These are phyloP conservation scores for Macrophya annulata DNA, from an alignment of 2,888 invertebrate genomes.

Conservation along the genomic window DNA sequence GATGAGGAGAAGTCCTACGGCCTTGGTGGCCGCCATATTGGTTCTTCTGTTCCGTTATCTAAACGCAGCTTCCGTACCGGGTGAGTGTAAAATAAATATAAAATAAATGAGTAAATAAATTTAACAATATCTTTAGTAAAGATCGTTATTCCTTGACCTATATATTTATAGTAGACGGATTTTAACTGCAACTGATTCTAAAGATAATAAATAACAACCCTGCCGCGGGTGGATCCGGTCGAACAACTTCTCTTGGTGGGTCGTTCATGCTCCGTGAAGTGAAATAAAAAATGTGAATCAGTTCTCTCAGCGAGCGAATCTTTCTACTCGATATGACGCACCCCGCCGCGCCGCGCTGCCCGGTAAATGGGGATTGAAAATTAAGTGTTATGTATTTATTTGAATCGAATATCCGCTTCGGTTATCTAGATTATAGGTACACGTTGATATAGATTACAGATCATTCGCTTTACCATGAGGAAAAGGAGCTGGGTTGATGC, in stretches of 20 bases:
- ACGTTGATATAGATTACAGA: not conserved
- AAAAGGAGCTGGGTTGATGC: not conserved
- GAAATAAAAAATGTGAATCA: constrained; percentile 47
- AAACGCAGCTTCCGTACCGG: constrained; percentile 69
- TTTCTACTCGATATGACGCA: constrained; percentile 44
- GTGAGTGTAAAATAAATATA: constrained; percentile 62
- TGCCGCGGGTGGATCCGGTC: not conserved
- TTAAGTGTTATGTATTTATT: constrained; percentile 49
- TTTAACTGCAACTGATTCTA: constrained; percentile 21
- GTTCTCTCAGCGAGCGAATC: constrained; percentile 40
- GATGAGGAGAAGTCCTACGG: constrained; percentile 74
- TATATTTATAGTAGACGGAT: not conserved
- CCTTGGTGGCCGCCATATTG: constrained; percentile 76
- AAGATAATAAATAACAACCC: constrained; percentile 37
- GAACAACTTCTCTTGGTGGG: constrained; percentile 14
- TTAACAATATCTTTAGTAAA: not conserved
- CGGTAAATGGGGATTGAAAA: constrained; percentile 41
- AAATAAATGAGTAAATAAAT: not conserved
- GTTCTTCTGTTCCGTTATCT: constrained; percentile 72
- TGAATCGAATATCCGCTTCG: not conserved
- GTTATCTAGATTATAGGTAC: not conserved
- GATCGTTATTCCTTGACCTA: not conserved
- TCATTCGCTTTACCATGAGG: not conserved
- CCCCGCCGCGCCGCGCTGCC: not conserved
- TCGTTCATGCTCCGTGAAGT: constrained; percentile 29